Base-by-base conservation (phyloP, 2,797 vertebrate species). In the Phrynocephalus vlangalii region DNA sequence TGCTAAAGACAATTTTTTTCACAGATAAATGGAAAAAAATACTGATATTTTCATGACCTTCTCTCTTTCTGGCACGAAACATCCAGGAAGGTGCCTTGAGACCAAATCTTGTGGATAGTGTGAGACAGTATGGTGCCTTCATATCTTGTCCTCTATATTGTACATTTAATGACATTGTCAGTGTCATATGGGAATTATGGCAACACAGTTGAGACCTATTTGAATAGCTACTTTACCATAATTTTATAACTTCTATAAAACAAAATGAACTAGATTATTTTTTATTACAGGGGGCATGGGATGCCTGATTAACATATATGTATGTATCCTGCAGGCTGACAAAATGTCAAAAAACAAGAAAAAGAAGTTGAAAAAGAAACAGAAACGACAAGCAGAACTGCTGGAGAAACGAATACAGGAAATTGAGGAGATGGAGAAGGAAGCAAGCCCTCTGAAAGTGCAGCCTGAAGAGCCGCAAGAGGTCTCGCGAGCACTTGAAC, bases 331-430 rank as follows among this genome's bases (percentile, higher is more conserved):
- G 76, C 94, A 99, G 98, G 93, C 94, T 92, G 97, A 96, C 92
- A 99, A 98, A 97, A 98, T 99, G 98, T 99, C 99, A 83, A 99
- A 99, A 96, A 99, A 99, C 96, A 99, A 99, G 96, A 99, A 99
- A 95, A 99, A 98, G 95, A 99, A 99, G 95, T 97, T 99, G 96
- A 99, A 99, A 97, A 99, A 99, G 96, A 99, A 99, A 95, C 98
- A 99, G 95, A 99, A 97, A 94, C 98, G 98, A 63, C 98, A 99
- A 94, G 98, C 99, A 0, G 98, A 99, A 94, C 93, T 99, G 90
- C 96, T 99, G 86, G 98, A 99, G 96, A 99, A 98, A 90, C 96
- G 98, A 92, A 98, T 98, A 94, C 98, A 98, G 93, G 98, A 99
- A 91, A 98, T 98, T 91, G 98, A 98, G 94, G 97, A 99, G 94